Conservation (phyloP, 1,140 invertebrate genomes). For the Panagrolaimus sp. region DNA sequence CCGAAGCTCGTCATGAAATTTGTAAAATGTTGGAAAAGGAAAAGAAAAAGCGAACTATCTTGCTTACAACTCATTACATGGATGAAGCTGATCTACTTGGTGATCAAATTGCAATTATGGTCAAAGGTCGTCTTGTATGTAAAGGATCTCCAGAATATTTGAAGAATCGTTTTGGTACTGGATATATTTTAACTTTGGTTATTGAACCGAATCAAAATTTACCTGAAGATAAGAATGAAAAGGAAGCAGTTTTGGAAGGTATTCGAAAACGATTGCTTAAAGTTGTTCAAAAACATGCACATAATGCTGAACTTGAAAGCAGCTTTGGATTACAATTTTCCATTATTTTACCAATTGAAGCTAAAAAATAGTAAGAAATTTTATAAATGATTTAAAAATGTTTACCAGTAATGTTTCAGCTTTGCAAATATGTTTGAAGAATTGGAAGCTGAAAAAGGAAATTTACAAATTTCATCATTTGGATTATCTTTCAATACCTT, state of each 20-base stretch:
- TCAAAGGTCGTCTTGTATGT: constrained; percentile 67
- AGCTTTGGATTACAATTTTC: constrained; percentile 30
- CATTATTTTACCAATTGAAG: constrained; percentile 2
- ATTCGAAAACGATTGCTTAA: too few species aligned
- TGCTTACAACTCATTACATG: constrained; percentile 94
- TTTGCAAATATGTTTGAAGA: constrained; percentile 48
- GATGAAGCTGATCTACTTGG: constrained; percentile 91
- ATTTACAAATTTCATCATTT: constrained; percentile 38
- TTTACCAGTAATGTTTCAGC: constrained; percentile 21
- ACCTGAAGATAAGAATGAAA: constrained; percentile 22
- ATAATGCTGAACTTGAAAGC: constrained; percentile 35
- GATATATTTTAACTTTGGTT: constrained; percentile 42
- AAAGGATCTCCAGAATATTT: constrained; percentile 68
- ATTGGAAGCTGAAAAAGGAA: constrained; percentile 30
- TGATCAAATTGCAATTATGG: constrained; percentile 64
- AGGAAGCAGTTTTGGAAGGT: not conserved
- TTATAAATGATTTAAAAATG: not conserved
- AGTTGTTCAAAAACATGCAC: constrained; percentile 38
- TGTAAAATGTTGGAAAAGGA: constrained; percentile 63
- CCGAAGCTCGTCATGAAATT: constrained; percentile 63
- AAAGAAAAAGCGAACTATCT: constrained; percentile 30
- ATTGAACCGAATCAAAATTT: not conserved
- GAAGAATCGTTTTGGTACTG: constrained; percentile 61
- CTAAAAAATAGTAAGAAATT: not conserved
- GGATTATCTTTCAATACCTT: constrained; percentile 46